Conservation (phyloP, 2,797 vertebrate species). For the Dicrostonyx torquatus region DNA sequence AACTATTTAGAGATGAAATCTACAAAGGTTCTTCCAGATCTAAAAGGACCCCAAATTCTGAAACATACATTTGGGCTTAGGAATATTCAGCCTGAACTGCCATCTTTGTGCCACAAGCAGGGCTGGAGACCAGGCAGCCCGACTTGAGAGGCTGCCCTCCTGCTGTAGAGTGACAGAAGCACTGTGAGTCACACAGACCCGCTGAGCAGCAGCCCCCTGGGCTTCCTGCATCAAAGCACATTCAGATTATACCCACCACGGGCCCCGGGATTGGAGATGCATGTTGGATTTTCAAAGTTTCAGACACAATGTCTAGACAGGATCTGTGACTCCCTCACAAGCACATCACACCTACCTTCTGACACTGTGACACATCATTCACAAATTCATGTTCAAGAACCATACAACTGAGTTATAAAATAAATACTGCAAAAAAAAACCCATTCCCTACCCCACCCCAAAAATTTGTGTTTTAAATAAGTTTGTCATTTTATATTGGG, state of each 20-base stretch:
- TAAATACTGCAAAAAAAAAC: background rate
- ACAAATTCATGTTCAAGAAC: background rate
- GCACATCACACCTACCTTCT: background rate
- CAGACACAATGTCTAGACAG: background rate
- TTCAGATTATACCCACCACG: background rate
- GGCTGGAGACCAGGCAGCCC: background rate
- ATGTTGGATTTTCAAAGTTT: background rate
- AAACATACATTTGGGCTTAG: background rate
- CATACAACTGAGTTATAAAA: background rate
- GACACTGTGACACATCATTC: background rate
- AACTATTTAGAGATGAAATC: background rate
- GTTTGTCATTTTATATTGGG: background rate
- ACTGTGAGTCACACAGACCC: background rate
- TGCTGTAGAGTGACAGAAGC: background rate
- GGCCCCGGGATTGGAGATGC: background rate
- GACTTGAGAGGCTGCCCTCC: background rate
- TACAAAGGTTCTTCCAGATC: background rate
- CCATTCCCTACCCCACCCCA: background rate
- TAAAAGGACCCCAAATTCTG: background rate
- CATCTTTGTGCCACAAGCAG: background rate
- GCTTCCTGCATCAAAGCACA: background rate
- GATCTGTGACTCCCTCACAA: background rate
- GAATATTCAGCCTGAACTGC: background rate
- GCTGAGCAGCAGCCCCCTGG: background rate
- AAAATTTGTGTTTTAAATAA: background rate